These are phyloP conservation scores for Chelmon rostratus DNA, from an alignment of 2,797 vertebrate species.

Conservation along the genomic window DNA sequence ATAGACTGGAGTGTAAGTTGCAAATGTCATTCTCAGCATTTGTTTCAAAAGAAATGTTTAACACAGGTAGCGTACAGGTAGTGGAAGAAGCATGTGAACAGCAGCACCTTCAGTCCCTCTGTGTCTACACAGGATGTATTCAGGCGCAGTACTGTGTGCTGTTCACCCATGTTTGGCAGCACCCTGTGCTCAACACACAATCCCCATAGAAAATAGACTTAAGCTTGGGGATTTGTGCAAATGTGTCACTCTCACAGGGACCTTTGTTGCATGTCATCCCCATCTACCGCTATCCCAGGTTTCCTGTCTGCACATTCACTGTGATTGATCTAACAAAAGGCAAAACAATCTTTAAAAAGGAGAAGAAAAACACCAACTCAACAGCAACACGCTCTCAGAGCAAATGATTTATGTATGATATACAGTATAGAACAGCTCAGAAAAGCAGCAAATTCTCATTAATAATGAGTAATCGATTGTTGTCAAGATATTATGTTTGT, in stretches of 20 bases:
- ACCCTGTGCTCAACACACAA: slow-evolving; percentile 18
- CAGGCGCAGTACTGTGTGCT: neutral
- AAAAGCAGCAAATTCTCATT: neutral
- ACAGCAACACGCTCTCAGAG: neutral
- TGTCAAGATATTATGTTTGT: too few relatives aligned
- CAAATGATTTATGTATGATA: neutral
- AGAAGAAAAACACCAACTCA: neutral
- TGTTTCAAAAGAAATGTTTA: neutral
- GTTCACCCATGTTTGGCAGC: neutral
- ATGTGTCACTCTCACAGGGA: slow-evolving; percentile 9
- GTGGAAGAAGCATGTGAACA: slow-evolving; percentile 8
- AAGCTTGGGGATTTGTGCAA: slow-evolving; percentile 12
- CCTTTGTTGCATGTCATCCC: slow-evolving; percentile 29
- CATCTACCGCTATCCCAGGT: neutral
- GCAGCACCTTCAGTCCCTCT: neutral
- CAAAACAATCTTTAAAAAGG: neutral
- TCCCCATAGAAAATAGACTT: slow-evolving; percentile 29
- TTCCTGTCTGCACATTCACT: slow-evolving; percentile 7
- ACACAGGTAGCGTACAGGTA: neutral
- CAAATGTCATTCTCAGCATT: slow-evolving; percentile 13
- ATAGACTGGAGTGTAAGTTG: neutral
- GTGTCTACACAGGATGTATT: neutral
- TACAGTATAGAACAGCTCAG: neutral
- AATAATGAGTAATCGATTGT: too few relatives aligned
- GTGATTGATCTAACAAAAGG: neutral